Percentiles rank a stretch among this genome's conserved stretches.
phyloP scores from a whole-genome alignment of 2,888 invertebrate genomes.

The Rutpela maculata region DNA sequence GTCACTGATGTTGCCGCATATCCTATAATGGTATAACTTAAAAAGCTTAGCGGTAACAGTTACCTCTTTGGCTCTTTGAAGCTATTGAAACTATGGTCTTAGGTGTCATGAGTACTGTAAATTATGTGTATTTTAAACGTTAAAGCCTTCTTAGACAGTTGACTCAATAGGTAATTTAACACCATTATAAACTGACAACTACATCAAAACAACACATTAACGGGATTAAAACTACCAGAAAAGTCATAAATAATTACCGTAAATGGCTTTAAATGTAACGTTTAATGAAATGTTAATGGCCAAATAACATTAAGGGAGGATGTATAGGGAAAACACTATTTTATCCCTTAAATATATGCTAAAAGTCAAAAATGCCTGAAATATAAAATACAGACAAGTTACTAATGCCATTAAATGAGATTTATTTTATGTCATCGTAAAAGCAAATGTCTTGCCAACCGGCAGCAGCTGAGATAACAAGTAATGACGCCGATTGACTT shows the following conservation, averaged over 20 bases:
- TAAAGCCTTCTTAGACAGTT: not conserved
- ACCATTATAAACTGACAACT: constrained; percentile 38
- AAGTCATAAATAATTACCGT: constrained; percentile 45
- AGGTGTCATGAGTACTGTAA: not conserved
- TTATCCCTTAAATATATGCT: constrained; percentile 47
- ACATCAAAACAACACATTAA: constrained; percentile 48
- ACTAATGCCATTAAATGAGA: constrained; percentile 53
- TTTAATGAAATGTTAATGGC: constrained; percentile 52
- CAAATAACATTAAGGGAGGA: constrained; percentile 50
- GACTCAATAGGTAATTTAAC: constrained; percentile 8
- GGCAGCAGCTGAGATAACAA: constrained; percentile 61
- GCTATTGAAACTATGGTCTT: not conserved
- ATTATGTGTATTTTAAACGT: not conserved
- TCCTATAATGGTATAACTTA: not conserved
- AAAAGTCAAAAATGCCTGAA: constrained; percentile 51
- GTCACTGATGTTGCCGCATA: not conserved
- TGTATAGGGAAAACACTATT: constrained; percentile 47
- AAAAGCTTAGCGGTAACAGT: not conserved
- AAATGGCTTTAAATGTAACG: constrained; percentile 40
- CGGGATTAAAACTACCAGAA: constrained; percentile 35
- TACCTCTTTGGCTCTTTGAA: not conserved
- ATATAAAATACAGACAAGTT: constrained; percentile 50
- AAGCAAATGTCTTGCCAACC: constrained; percentile 60
- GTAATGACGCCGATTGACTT: constrained; percentile 57
- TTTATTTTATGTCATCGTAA: constrained; percentile 62